Evolutionary conservation across 2,888 invertebrate genomes (phyloP).

Genomic region (Thymelicus lineola): DNA sequence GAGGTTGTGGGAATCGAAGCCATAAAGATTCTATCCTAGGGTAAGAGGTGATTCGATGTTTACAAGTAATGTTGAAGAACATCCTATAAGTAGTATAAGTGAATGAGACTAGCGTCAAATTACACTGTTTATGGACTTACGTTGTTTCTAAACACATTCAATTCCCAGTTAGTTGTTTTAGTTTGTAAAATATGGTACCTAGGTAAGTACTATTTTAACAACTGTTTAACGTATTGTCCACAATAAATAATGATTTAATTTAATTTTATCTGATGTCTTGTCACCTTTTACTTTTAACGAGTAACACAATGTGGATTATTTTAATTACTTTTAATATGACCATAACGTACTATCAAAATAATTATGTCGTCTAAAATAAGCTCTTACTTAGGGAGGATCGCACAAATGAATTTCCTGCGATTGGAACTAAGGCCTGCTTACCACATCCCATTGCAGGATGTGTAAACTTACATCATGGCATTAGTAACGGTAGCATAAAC

Average conservation of each 20-base stretch:
- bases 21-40: conserved; percentile 29
- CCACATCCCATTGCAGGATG: background rate
- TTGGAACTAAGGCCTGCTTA: too few species aligned
- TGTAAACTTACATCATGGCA: background rate
- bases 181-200: too few species aligned
- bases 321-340: too few species aligned
- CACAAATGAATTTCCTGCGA: background rate
- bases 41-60: conserved; percentile 19
- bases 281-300: too few species aligned
- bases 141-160: too few species aligned
- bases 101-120: conserved; percentile 5
- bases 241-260: too few species aligned
- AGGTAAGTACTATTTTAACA: too few species aligned
- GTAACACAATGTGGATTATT: too few species aligned
- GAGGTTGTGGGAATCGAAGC: conserved; percentile 35
- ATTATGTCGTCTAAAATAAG: background rate
- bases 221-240: too few species aligned
- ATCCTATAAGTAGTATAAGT: background rate
- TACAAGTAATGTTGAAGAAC: conserved; percentile 10
- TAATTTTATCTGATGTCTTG: too few species aligned
- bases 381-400: background rate
- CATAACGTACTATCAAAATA: too few species aligned
- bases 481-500: background rate
- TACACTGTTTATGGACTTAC: background rate
- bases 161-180: too few species aligned